Evolutionary conservation across 2,888 invertebrate genomes (phyloP).

Genomic region (Bembecia ichneumoniformis): DNA sequence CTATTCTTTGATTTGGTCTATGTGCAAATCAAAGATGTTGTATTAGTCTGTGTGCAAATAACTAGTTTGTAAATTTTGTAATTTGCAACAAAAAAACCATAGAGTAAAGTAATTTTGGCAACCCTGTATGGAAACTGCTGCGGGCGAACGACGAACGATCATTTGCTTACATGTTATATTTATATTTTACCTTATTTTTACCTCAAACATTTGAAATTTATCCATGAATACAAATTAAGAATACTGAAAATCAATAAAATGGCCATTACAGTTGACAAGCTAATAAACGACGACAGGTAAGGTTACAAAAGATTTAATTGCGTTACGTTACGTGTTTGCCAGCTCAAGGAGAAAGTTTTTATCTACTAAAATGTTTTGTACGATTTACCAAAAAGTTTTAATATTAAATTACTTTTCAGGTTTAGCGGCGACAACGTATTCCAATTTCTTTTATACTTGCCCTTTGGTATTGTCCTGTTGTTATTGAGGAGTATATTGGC

Average conservation of each 20-base stretch:
- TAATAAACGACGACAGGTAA: constrained; percentile 63
- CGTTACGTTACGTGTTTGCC: constrained; percentile 17
- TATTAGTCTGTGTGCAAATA: too few species aligned
- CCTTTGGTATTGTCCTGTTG: constrained; percentile 69
- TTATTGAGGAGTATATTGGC: constrained; percentile 62
- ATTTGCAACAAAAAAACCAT: too few species aligned
- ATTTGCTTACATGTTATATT: too few species aligned
- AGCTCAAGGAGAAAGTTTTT: constrained; percentile 45
- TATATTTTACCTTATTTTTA: neutral
- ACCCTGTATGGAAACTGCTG: too few species aligned
- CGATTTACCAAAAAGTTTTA: neutral
- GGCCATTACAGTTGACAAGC: constrained; percentile 58
- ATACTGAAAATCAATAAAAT: constrained; percentile 18
- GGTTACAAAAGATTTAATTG: constrained; percentile 9
- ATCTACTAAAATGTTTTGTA: neutral
- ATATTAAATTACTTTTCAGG: constrained; percentile 29
- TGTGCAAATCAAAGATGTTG: too few species aligned
- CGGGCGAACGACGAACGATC: neutral
- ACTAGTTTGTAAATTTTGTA: too few species aligned
- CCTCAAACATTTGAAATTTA: constrained; percentile 3
- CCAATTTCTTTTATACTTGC: constrained; percentile 68
- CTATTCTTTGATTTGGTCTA: too few species aligned
- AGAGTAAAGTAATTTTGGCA: too few species aligned
- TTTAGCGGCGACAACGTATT: constrained; percentile 67
- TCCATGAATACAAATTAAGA: neutral